Conservation (phyloP, 2,797 vertebrate genomes). For the Ceryle rudis region DNA sequence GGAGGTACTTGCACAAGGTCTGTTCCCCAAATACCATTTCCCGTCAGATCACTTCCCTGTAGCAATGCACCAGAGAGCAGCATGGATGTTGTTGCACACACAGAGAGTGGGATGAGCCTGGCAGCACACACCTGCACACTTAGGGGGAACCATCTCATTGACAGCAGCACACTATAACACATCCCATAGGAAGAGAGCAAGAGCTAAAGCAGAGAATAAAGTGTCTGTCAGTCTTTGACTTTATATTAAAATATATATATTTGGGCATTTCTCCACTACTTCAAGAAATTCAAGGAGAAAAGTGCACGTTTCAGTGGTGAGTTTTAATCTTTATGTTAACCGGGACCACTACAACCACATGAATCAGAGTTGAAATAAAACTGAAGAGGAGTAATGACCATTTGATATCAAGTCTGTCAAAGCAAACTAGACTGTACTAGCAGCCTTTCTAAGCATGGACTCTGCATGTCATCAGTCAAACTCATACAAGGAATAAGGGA, state of each 20-base stretch:
- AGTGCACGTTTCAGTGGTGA: neutral
- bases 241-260: neutral
- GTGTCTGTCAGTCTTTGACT: neutral
- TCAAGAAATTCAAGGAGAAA: neutral
- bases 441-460: neutral
- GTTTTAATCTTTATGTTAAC: neutral
- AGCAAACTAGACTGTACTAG: neutral
- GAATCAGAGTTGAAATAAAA: neutral
- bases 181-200: neutral
- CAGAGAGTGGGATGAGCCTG: neutral
- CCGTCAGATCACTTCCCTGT: neutral
- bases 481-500: neutral
- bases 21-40: neutral
- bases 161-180: neutral
- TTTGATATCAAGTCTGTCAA: neutral
- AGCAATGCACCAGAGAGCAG: neutral
- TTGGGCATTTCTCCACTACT: neutral
- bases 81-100: neutral
- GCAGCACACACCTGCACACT: rapidly evolving
- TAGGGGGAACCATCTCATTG: neutral
- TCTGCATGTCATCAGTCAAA: neutral
- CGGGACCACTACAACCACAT: neutral
- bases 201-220: neutral
- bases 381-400: neutral
- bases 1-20: neutral